Evolutionary conservation across 1,140 invertebrate genomes (phyloP).

Genomic region (Amyelois transitella): DNA sequence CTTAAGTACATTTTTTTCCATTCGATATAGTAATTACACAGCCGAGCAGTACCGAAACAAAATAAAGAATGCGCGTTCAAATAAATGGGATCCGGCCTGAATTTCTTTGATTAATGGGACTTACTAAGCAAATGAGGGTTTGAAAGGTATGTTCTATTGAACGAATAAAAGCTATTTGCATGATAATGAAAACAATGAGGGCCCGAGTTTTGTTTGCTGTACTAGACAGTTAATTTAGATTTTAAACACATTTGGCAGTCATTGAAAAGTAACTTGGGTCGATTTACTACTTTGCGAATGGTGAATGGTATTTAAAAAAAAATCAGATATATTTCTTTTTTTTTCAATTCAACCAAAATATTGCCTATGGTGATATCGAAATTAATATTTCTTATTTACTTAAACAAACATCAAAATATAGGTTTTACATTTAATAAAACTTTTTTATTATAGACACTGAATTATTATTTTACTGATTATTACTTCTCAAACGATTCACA

Average conservation of each 20-base stretch:
- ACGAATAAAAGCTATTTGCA: constrained; percentile 13
- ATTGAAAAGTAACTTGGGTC: too few relatives aligned
- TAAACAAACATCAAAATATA: too few relatives aligned
- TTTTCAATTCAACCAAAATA: too few relatives aligned
- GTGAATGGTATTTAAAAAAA: not conserved
- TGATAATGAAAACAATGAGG: constrained; percentile 11
- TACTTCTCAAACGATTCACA: too few relatives aligned
- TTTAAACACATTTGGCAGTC: not conserved
- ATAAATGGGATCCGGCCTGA: constrained; percentile 7
- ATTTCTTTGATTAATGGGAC: constrained; percentile 26
- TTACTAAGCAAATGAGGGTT: constrained; percentile 13
- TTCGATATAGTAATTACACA: constrained; percentile 15
- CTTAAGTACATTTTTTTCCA: not conserved
- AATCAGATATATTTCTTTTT: not conserved
- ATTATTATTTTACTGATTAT: too few relatives aligned
- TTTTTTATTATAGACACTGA: too few relatives aligned
- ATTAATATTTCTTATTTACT: too few relatives aligned
- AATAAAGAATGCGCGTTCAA: constrained; percentile 12
- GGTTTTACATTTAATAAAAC: too few relatives aligned
- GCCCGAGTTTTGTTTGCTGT: not conserved
- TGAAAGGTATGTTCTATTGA: constrained; percentile 11
- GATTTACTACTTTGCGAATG: too few relatives aligned
- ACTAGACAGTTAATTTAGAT: not conserved
- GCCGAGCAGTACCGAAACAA: constrained; percentile 6
- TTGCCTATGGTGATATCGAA: too few relatives aligned